These are phyloP conservation scores for Danio choprae DNA, from an alignment of 2,797 vertebrate genomes.

Conservation along the genomic window DNA sequence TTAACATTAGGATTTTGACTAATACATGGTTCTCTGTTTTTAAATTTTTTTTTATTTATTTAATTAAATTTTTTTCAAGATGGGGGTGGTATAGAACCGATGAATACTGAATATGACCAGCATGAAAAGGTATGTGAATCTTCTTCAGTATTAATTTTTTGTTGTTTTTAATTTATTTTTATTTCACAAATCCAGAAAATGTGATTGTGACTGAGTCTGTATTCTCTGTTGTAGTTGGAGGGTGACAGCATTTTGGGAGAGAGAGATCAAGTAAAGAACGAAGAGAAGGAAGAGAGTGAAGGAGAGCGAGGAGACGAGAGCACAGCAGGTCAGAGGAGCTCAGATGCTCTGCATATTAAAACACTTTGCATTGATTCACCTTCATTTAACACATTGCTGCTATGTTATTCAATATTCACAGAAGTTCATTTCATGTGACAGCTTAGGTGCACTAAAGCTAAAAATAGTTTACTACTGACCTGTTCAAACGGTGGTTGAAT, in stretches of 20 bases:
- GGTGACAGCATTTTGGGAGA: slow-evolving; percentile 56
- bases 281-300: slow-evolving; percentile 78
- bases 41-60: neutral
- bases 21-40: neutral
- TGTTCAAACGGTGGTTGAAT: neutral
- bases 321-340: slow-evolving; percentile 56
- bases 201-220: neutral
- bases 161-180: neutral
- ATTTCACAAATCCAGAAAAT: neutral
- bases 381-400: neutral
- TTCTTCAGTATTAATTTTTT: neutral
- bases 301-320: slow-evolving; percentile 60
- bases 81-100: slow-evolving; percentile 42
- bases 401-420: neutral
- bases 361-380: neutral
- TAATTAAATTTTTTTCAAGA: slow-evolving; percentile 35
- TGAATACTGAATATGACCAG: slow-evolving; percentile 64
- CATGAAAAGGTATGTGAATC: slow-evolving; percentile 67
- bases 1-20: neutral
- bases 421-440: neutral
- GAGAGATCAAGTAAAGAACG: slow-evolving; percentile 71
- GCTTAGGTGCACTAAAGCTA: neutral
- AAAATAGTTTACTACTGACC: neutral
- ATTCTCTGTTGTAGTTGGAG: slow-evolving; percentile 18
- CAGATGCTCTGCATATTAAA: slow-evolving; percentile 2